These are phyloP conservation scores for Acanthacorydalis orientalis DNA, from an alignment of 2,888 invertebrate genomes.

Conservation along the genomic window DNA sequence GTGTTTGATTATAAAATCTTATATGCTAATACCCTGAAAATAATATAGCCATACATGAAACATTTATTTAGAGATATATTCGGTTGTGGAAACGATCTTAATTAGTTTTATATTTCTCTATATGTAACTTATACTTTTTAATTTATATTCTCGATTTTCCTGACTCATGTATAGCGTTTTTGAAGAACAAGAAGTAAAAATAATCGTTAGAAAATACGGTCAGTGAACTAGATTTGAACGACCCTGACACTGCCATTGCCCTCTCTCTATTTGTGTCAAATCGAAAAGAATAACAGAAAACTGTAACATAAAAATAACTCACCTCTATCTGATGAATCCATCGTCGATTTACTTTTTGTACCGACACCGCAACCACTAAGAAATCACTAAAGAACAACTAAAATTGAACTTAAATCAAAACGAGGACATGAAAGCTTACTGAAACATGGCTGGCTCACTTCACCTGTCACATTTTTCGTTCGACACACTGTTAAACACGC, in stretches of 20 bases:
- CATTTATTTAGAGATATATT: no score
- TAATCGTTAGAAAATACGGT: conserved; percentile 27
- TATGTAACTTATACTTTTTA: no score
- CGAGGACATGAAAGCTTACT: background rate
- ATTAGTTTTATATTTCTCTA: no score
- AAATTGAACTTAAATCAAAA: background rate
- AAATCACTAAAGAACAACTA: background rate
- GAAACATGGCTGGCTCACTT: conserved; percentile 3
- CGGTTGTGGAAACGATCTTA: no score
- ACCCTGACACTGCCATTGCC: conserved; percentile 45
- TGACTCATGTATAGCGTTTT: background rate
- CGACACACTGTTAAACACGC: no score
- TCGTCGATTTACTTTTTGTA: conserved; percentile 9
- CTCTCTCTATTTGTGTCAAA: conserved; percentile 27
- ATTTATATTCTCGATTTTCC: background rate
- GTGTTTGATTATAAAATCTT: no score
- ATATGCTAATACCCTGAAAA: no score
- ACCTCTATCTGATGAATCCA: conserved; percentile 24
- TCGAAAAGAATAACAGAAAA: conserved; percentile 12
- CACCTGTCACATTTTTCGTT: background rate
- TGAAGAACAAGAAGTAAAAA: no score
- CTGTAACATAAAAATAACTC: conserved; percentile 16
- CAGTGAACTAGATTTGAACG: conserved; percentile 40
- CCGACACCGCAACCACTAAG: background rate
- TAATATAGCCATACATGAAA: no score